Percentiles rank a stretch among this genome's conserved stretches.
Evolutionary conservation across 2,888 invertebrate genomes (phyloP).

Genomic region (Fragum sueziense): DNA sequence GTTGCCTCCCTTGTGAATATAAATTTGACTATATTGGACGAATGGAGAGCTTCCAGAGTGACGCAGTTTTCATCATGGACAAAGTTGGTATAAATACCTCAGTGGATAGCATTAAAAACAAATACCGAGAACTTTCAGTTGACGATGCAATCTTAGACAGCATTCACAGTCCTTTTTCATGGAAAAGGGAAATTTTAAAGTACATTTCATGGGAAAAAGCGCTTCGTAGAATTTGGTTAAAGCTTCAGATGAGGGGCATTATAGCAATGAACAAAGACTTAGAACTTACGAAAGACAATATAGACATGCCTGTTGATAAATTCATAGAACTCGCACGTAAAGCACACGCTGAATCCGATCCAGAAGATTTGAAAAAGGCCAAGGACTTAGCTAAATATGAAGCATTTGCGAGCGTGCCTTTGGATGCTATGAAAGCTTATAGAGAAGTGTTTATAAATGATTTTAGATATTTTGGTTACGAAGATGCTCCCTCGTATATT

Average conservation of each 20-base stretch:
- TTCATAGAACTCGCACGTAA: slow-evolving; percentile 42
- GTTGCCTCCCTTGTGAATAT: slow-evolving; percentile 46
- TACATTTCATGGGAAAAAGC: slow-evolving; percentile 53
- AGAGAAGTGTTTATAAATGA: slow-evolving; percentile 39
- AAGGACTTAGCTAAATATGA: slow-evolving; percentile 36
- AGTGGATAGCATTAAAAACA: slow-evolving; percentile 7
- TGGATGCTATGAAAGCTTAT: slow-evolving; percentile 40
- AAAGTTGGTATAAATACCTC: slow-evolving; percentile 42
- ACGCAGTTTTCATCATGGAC: slow-evolving; percentile 44
- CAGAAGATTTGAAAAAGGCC: slow-evolving; percentile 31
- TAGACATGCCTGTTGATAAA: slow-evolving; percentile 20
- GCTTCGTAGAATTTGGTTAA: slow-evolving; percentile 49
- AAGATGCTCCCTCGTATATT: slow-evolving; percentile 28
- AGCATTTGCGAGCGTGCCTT: slow-evolving; percentile 41
- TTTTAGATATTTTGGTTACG: slow-evolving; percentile 48
- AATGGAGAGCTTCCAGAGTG: slow-evolving; percentile 47
- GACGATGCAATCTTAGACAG: slow-evolving; percentile 54
- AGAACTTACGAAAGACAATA: background rate
- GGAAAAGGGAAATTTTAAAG: slow-evolving; percentile 40
- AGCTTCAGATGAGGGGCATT: slow-evolving; percentile 54
- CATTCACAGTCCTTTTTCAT: slow-evolving; percentile 44
- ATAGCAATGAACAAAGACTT: slow-evolving; percentile 23
- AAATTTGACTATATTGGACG: slow-evolving; percentile 45
- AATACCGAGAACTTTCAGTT: slow-evolving; percentile 18
- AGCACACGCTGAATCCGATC: slow-evolving; percentile 31